Percentiles rank a stretch among this genome's conserved stretches.
These are phyloP conservation scores for Hemicrepidius hirtus DNA, from an alignment of 2,888 invertebrate genomes.

Conservation along the genomic window DNA sequence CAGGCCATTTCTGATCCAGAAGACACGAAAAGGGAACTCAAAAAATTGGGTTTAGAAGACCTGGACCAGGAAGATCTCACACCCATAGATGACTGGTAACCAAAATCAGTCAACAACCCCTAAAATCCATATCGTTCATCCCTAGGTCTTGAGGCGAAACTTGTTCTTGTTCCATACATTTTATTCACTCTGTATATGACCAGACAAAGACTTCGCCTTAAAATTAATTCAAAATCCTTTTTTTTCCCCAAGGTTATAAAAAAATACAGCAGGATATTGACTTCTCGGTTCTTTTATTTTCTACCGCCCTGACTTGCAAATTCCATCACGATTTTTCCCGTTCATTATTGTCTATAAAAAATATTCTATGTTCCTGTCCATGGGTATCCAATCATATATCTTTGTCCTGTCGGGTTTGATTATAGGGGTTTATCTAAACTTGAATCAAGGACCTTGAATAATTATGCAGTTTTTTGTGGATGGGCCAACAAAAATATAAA, in stretches of 20 bases:
- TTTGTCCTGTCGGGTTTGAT: not conserved
- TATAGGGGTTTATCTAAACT: slow-evolving; percentile 11
- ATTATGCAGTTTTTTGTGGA: not conserved
- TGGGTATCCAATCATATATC: not conserved
- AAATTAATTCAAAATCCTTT: no score
- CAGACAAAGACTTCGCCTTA: no score
- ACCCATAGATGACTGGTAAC: no score
- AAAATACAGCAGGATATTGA: slow-evolving; percentile 19
- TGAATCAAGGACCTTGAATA: not conserved
- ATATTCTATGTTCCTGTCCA: not conserved
- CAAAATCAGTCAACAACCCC: no score
- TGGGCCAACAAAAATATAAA: not conserved
- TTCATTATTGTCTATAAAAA: not conserved
- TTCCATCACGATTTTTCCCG: slow-evolving; percentile 5
- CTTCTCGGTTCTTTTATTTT: slow-evolving; percentile 13
- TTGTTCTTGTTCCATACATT: no score
- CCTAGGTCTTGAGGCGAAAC: no score
- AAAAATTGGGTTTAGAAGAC: no score
- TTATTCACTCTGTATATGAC: no score
- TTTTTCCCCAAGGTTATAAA: not conserved
- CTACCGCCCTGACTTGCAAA: slow-evolving; percentile 6
- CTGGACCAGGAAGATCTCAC: no score
- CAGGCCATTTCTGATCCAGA: no score
- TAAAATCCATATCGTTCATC: no score
- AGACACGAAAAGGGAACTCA: no score